Evolutionary conservation across 2,888 invertebrate genomes (phyloP), one percentile per base, ranked within the genome.

Genomic region (Lycaena phlaeas): DNA sequence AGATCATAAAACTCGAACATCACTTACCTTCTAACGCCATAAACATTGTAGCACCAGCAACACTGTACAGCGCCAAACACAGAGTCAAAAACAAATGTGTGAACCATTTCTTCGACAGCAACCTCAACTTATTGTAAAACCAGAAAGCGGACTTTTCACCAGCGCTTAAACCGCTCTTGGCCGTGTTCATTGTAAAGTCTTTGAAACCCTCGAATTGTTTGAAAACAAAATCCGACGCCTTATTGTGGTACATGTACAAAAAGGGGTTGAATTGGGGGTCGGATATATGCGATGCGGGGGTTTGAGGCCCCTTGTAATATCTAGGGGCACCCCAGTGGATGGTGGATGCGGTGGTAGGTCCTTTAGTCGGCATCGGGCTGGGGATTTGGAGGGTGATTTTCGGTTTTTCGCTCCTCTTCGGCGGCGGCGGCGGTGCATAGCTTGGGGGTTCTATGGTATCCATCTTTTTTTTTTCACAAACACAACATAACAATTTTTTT

Each of bases 1-100:
- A n/a, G n/a, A n/a, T n/a, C n/a, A n/a, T n/a, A n/a, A n/a, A n/a
- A n/a, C n/a, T n/a, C n/a, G n/a, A n/a, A n/a, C n/a, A n/a, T 22
- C 11, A 69, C 81, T 87, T 61, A 91, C 93, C 91, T 86, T 96
- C 96, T 30, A 96, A 81, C 39, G 90, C 86, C 57, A 89, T 86
- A 68, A 97, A 96, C 22, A 95, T 74, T 34, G 89, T 74, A 1
- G 95, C 96, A 17, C 97, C 97, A 18, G 92, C 88, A 44, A 92
- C 79, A 56, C 92, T 94, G 69, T 95, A 97, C 40, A 90, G 68
- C 40, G 90, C 76, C 45, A 96, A 87, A 53, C 95, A 89, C 53
- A 93, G 64, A 55, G 92, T 88, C 57, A 96, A 86, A 68, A 95
- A 95, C 46, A 94, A 89, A 73, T 96, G 95, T 27, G 95, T 95